phyloP scores from a whole-genome alignment of 2,888 invertebrate genomes.

The Volucella inflata region DNA sequence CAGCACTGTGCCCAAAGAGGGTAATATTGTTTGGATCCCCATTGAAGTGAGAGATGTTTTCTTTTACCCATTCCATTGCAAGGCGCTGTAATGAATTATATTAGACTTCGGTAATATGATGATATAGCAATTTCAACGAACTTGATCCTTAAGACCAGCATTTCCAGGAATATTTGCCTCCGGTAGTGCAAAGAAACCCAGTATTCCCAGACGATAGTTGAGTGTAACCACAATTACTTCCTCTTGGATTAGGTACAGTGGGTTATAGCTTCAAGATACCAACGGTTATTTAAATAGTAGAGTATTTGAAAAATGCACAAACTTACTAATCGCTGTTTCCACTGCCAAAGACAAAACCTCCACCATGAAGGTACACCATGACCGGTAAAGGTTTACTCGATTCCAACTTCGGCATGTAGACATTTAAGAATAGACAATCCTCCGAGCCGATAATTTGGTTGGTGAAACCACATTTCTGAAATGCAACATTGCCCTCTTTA shows the following conservation, averaged over 20 bases:
- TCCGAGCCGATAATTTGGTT: conserved; percentile 80
- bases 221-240: conserved; percentile 77
- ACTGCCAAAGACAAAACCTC: conserved; percentile 81
- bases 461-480: conserved; percentile 80
- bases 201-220: conserved; percentile 77
- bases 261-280: conserved; percentile 78
- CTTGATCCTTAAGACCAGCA: conserved; percentile 78
- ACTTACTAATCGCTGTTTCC: conserved; percentile 81
- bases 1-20: conserved; percentile 78
- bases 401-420: conserved; percentile 80
- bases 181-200: conserved; percentile 77
- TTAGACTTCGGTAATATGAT: neutral
- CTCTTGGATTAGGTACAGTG: conserved; percentile 77
- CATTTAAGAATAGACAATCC: conserved; percentile 82
- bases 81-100: conserved; percentile 76
- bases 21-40: conserved; percentile 80
- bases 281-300: neutral
- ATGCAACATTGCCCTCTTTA: conserved; percentile 79
- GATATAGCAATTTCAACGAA: neutral
- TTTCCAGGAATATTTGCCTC: conserved; percentile 76
- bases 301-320: neutral
- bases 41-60: conserved; percentile 82
- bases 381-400: conserved; percentile 78
- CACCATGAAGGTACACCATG: conserved; percentile 83
- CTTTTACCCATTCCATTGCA: conserved; percentile 83